phyloP scores from a whole-genome alignment of 2,797 vertebrate species.

The Tiaroga cobitis region DNA sequence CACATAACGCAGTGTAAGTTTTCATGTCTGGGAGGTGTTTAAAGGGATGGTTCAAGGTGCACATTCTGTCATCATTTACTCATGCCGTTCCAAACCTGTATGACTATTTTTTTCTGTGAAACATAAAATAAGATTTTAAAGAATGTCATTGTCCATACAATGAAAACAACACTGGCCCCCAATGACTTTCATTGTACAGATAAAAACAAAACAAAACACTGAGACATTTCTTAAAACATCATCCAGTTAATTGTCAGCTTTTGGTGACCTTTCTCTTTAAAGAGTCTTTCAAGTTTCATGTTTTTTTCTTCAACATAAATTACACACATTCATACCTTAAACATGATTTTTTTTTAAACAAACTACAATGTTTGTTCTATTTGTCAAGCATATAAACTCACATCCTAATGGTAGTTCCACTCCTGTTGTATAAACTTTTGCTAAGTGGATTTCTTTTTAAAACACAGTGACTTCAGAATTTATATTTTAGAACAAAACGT shows the following conservation, averaged over 20 bases:
- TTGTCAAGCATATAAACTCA: neutral
- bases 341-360: neutral
- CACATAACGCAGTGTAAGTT: neutral
- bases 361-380: too few species aligned
- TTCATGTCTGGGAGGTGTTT: neutral
- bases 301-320: neutral
- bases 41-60: neutral
- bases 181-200: neutral
- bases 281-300: too few species aligned
- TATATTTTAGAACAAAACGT: neutral
- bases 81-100: neutral
- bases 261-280: too few species aligned
- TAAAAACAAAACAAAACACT: neutral
- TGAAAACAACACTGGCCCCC: neutral
- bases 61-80: neutral
- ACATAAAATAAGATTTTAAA: neutral
- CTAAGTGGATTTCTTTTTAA: neutral
- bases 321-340: neutral
- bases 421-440: neutral
- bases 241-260: too few species aligned
- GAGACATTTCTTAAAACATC: neutral
- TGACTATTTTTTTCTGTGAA: neutral
- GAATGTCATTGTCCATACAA: neutral
- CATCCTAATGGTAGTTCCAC: neutral
- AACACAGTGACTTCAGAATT: neutral